phyloP scores from a whole-genome alignment of 23 tunicate genomes.

The Corella eumyota region DNA sequence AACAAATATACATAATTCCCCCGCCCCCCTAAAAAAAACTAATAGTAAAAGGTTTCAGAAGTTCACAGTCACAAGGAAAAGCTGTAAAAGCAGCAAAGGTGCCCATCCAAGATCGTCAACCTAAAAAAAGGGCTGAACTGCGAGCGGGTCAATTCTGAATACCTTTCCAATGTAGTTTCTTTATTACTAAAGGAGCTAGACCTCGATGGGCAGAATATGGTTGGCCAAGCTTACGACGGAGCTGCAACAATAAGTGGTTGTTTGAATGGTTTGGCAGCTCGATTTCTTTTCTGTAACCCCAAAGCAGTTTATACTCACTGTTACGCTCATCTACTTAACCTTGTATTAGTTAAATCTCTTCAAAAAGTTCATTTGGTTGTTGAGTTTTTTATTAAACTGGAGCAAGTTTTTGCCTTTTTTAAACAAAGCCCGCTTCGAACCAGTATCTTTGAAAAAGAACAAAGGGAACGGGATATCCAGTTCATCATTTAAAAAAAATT shows the following conservation, averaged over 20 bases:
- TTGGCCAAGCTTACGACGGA: conserved; percentile 1
- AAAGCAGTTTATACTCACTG: neutral
- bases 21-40: too few species aligned
- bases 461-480: neutral
- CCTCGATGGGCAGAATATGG: too few species aligned
- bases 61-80: too few species aligned
- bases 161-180: too few species aligned
- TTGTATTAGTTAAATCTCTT: neutral
- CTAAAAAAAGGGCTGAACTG: too few species aligned
- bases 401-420: neutral
- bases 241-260: neutral
- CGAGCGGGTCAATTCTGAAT: too few species aligned
- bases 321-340: neutral
- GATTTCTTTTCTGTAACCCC: neutral
- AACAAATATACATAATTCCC: too few species aligned
- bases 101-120: too few species aligned
- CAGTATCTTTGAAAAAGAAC: neutral
- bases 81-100: too few species aligned
- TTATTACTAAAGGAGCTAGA: too few species aligned
- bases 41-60: too few species aligned
- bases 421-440: neutral
- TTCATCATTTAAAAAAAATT: neutral
- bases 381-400: neutral
- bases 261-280: neutral
- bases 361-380: neutral